phyloP scores from a whole-genome alignment of 2,797 vertebrate genomes.

The Enteromius afrohamiltoni region DNA sequence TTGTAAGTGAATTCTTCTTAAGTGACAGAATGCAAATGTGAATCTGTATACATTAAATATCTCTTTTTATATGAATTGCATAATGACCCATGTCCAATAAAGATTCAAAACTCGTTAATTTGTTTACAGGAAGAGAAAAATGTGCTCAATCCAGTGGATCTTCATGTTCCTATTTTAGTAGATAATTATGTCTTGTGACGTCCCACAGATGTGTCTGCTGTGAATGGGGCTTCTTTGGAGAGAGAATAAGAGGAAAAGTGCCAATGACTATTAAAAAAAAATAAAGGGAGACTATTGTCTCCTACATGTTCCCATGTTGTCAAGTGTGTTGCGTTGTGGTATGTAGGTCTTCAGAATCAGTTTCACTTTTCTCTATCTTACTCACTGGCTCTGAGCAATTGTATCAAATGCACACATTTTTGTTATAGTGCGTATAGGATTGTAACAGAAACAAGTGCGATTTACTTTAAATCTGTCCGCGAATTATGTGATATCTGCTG shows the following conservation, averaged over 20 bases:
- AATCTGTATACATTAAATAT: background rate
- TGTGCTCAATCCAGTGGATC: background rate
- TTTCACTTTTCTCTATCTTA: background rate
- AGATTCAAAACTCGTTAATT: background rate
- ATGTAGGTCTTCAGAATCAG: background rate
- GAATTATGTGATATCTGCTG: background rate
- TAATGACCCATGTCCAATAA: constrained; percentile 16
- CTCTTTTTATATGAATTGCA: background rate
- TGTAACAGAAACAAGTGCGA: background rate
- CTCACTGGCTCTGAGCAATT: background rate
- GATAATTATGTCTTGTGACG: constrained; percentile 63
- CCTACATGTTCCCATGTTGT: constrained; percentile 14
- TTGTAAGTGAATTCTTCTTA: background rate
- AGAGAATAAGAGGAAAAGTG: constrained; percentile 39
- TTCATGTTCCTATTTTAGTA: constrained; percentile 49
- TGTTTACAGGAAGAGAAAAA: constrained; percentile 10
- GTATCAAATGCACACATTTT: background rate
- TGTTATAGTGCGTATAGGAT: background rate
- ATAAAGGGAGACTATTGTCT: constrained; percentile 43
- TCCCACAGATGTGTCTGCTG: constrained; percentile 54
- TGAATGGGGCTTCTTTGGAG: constrained; percentile 60
- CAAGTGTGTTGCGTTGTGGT: constrained; percentile 7
- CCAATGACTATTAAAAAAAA: constrained; percentile 3
- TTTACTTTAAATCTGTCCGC: too few species aligned
- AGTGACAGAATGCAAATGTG: background rate